phyloP scores from a whole-genome alignment of 2,113 vertebrate species.

The Mesembrinibis cayennensis region DNA sequence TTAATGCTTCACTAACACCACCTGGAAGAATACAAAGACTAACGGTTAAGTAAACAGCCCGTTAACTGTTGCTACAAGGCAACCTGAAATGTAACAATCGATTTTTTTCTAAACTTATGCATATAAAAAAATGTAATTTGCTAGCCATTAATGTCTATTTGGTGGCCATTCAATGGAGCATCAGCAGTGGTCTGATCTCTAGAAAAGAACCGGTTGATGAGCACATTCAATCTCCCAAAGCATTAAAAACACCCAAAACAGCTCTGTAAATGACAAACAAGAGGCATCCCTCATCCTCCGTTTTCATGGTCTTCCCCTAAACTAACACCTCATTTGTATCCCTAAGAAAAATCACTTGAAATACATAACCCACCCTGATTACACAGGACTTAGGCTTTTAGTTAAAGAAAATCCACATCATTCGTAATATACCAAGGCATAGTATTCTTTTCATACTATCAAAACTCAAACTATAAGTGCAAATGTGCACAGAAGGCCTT shows the following conservation, averaged over 20 bases:
- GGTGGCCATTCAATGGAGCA: neutral
- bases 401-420: neutral
- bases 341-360: neutral
- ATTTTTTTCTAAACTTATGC: neutral
- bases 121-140: neutral
- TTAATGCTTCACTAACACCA: neutral
- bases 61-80: neutral
- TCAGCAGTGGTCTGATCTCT: neutral
- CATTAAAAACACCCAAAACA: neutral
- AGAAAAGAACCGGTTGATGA: neutral
- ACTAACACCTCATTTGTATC: neutral
- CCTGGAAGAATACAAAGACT: neutral
- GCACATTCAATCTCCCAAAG: neutral
- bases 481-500: neutral
- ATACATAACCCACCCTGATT: neutral
- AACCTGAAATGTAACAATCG: neutral
- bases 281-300: neutral
- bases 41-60: neutral
- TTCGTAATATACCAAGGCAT: neutral
- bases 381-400: neutral
- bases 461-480: neutral
- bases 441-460: neutral
- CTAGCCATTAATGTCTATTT: neutral
- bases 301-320: neutral
- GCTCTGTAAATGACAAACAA: neutral